Conservation (phyloP, 2,888 invertebrate species). For the Tribolium freemani region DNA sequence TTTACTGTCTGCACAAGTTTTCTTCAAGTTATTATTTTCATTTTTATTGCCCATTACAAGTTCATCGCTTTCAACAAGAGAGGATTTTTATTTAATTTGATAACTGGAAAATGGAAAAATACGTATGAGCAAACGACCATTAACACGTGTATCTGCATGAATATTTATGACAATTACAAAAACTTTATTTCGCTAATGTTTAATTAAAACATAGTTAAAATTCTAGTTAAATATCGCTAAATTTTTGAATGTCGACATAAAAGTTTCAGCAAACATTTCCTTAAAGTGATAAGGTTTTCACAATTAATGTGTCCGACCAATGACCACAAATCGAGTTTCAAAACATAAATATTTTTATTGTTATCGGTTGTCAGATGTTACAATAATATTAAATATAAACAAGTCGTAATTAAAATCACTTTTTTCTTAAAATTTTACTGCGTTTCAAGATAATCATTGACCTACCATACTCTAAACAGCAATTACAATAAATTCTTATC, state of each 20-base stretch:
- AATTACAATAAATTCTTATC: constrained; percentile 22
- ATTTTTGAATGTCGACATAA: not conserved
- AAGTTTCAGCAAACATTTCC: constrained; percentile 6
- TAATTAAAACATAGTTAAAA: not conserved
- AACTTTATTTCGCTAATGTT: not conserved
- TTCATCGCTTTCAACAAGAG: not conserved
- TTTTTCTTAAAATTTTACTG: constrained; percentile 18
- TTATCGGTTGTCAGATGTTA: constrained; percentile 19
- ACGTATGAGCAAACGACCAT: not conserved
- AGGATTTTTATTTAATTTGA: not conserved
- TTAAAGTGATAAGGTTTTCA: constrained; percentile 3
- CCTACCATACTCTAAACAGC: constrained; percentile 27
- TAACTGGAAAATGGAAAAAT: not conserved
- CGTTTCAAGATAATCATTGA: constrained; percentile 22
- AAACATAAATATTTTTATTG: constrained; percentile 10
- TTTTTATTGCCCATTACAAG: not conserved
- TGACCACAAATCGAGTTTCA: constrained; percentile 9
- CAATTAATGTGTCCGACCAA: not conserved
- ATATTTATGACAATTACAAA: not conserved
- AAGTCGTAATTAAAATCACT: constrained; percentile 19
- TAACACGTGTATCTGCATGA: not conserved
- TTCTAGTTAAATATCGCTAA: not conserved
- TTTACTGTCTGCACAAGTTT: not conserved
- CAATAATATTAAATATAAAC: constrained; percentile 15
- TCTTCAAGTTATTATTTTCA: not conserved